Evolutionary conservation across 2,888 invertebrate genomes (phyloP).

Genomic region (Theristus sp.): DNA sequence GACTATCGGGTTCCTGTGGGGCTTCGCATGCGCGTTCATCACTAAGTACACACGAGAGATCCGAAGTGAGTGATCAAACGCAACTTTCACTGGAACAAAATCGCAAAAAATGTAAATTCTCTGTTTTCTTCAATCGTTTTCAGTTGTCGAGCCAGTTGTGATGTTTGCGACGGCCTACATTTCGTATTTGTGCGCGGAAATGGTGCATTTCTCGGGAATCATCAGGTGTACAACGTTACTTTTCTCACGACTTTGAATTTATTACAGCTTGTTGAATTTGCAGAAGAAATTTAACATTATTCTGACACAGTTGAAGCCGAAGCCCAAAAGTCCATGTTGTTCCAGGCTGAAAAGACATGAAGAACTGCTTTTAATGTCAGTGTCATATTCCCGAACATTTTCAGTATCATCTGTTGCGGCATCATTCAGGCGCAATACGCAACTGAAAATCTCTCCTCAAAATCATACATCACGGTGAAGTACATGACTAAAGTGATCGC

Average conservation of each 20-base stretch:
- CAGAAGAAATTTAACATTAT: neutral
- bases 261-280: neutral
- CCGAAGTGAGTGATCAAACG: constrained; percentile 16
- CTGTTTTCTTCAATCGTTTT: constrained; percentile 8
- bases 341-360: too few relatives aligned
- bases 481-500: constrained; percentile 38
- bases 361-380: neutral
- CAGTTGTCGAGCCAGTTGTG: constrained; percentile 38
- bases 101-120: too few relatives aligned
- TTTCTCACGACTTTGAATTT: neutral
- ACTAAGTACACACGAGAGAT: constrained; percentile 29
- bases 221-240: constrained; percentile 29
- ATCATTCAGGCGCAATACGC: constrained; percentile 41
- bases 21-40: constrained; percentile 34
- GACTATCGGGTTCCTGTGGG: constrained; percentile 36
- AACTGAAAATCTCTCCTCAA: constrained; percentile 39
- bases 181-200: constrained; percentile 36
- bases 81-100: too few relatives aligned
- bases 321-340: too few relatives aligned
- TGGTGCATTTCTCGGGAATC: constrained; percentile 39
- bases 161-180: constrained; percentile 36
- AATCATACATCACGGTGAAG: constrained; percentile 38
- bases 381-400: constrained; percentile 11
- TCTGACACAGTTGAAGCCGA: neutral
- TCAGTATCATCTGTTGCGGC: constrained; percentile 39